Conservation (phyloP, 2,113 vertebrate species). For the Dermatemys mawii region DNA sequence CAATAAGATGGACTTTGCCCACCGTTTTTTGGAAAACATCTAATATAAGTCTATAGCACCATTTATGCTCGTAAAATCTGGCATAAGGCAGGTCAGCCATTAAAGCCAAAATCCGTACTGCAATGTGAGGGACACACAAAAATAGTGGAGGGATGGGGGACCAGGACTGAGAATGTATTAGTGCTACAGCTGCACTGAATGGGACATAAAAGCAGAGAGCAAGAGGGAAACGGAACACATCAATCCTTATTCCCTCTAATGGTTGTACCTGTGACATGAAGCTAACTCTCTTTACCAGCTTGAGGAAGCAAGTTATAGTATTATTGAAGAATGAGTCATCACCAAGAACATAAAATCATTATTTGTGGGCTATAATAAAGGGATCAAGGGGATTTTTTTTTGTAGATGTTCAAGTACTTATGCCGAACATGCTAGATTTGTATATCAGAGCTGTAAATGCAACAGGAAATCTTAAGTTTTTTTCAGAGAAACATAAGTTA, state of each 20-base stretch:
- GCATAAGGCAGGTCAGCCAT: background rate
- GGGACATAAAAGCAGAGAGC: background rate
- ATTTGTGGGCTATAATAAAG: background rate
- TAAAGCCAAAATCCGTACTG: background rate
- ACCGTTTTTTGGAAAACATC: background rate
- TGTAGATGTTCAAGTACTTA: background rate
- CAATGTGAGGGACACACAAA: background rate
- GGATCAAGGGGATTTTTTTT: background rate
- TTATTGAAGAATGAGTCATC: background rate
- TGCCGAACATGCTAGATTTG: background rate
- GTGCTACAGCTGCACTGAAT: background rate
- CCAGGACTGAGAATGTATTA: background rate
- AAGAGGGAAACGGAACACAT: background rate
- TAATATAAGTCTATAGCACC: background rate
- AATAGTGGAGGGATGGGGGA: background rate
- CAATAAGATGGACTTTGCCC: background rate
- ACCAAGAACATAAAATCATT: background rate
- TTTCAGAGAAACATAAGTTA: background rate
- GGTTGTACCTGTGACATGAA: background rate
- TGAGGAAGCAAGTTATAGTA: background rate
- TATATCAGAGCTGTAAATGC: background rate
- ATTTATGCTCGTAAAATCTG: background rate
- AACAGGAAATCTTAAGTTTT: background rate
- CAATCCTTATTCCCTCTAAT: background rate
- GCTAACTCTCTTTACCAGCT: background rate